A percentile compares a stretch with the other conserved stretches of the same genome.
phyloP scores from a whole-genome alignment of 2,888 invertebrate species.

The Gastracanthus pulcherrimus region DNA sequence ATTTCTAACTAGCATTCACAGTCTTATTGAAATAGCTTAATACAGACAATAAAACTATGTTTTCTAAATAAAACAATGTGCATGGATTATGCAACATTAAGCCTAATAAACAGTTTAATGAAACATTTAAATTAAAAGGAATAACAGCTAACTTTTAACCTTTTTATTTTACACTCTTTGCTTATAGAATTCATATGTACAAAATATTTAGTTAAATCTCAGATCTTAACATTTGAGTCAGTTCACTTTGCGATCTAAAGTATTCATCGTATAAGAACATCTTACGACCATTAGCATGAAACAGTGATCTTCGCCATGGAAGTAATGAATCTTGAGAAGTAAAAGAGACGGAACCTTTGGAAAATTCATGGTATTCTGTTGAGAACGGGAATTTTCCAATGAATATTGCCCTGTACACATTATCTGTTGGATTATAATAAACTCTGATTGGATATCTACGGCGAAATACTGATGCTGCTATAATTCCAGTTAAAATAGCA shows the following conservation, averaged over 20 bases:
- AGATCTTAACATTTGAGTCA: slow-evolving; percentile 31
- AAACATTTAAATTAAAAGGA: too few species aligned
- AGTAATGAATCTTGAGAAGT: background rate
- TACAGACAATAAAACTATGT: too few species aligned
- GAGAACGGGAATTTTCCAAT: slow-evolving; percentile 51
- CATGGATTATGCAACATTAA: too few species aligned
- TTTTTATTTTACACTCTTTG: slow-evolving; percentile 9
- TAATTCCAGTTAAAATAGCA: background rate
- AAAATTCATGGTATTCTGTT: slow-evolving; percentile 24
- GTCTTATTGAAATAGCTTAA: too few species aligned
- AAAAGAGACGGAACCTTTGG: background rate
- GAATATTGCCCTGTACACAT: slow-evolving; percentile 48
- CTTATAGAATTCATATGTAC: background rate
- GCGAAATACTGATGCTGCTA: background rate
- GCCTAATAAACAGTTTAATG: too few species aligned
- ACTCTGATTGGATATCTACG: slow-evolving; percentile 50
- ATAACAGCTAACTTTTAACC: background rate
- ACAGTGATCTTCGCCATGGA: slow-evolving; percentile 47
- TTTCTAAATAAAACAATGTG: too few species aligned
- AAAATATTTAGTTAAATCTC: slow-evolving; percentile 5
- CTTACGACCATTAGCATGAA: slow-evolving; percentile 39
- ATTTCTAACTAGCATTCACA: too few species aligned
- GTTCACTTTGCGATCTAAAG: slow-evolving; percentile 56
- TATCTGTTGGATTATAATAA: slow-evolving; percentile 49
- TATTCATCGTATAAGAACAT: slow-evolving; percentile 50